A percentile compares a stretch with the other conserved stretches of the same genome.
Conservation (phyloP, 2,888 invertebrate species). For the Tenthredo mesomela region DNA sequence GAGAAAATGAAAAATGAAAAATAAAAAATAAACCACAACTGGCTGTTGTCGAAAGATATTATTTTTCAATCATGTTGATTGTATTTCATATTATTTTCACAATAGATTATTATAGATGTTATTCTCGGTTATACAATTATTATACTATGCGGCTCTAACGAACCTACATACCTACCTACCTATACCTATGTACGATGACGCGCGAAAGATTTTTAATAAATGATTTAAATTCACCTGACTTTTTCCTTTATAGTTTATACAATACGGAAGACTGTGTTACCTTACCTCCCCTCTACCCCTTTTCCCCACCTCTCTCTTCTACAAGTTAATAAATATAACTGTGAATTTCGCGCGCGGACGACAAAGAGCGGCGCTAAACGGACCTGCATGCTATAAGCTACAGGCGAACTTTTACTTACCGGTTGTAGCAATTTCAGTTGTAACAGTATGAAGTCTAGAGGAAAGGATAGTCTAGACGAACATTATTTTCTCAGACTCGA, state of each 20-base stretch:
- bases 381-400: slow-evolving; percentile 33
- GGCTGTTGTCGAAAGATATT: background rate
- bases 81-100: background rate
- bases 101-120: background rate
- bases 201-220: slow-evolving; percentile 20
- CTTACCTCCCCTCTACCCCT: background rate
- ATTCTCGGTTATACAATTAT: background rate
- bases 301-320: background rate
- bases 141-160: background rate
- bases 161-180: background rate
- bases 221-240: slow-evolving; percentile 24
- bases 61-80: background rate
- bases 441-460: background rate
- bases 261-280: slow-evolving; percentile 40
- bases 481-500: background rate
- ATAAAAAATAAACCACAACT: background rate
- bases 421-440: slow-evolving; percentile 10
- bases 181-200: background rate
- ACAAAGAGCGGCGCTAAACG: slow-evolving; percentile 34
- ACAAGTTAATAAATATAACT: slow-evolving; percentile 50
- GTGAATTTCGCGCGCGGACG: slow-evolving; percentile 48
- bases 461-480: background rate
- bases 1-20: background rate
- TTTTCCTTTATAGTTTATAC: slow-evolving; percentile 39
- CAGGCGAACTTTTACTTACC: slow-evolving; percentile 36